Percentiles rank a stretch among this genome's conserved stretches.
Conservation (phyloP, 2,888 invertebrate genomes). For the Epistrophe grossulariae region DNA sequence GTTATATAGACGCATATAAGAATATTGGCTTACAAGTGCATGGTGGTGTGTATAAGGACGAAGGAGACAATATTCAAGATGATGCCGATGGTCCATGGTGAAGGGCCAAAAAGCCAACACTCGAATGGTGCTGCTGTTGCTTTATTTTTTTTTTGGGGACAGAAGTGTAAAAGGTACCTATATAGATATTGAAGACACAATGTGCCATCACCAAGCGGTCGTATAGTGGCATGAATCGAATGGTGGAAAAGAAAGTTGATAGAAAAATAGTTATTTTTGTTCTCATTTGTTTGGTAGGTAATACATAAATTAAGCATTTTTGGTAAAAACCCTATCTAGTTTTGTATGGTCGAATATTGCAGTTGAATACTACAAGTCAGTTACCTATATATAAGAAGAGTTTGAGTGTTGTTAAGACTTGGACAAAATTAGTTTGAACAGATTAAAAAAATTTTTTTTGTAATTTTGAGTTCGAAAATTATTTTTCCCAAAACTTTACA, state of each 20-base stretch:
- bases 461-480: too few relatives aligned
- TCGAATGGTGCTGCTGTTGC: conserved; percentile 16
- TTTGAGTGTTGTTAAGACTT: too few relatives aligned
- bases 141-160: conserved; percentile 5
- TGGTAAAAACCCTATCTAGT: not conserved
- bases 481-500: too few relatives aligned
- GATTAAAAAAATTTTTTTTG: too few relatives aligned
- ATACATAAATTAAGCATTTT: not conserved
- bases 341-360: too few relatives aligned
- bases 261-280: conserved; percentile 5
- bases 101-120: conserved; percentile 16
- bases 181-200: not conserved
- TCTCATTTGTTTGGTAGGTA: not conserved
- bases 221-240: not conserved
- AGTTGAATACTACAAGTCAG: too few relatives aligned
- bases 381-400: too few relatives aligned
- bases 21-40: conserved; percentile 19
- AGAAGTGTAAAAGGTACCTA: not conserved
- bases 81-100: conserved; percentile 16
- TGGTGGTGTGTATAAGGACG: not conserved
- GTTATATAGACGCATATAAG: conserved; percentile 16
- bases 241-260: not conserved
- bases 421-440: too few relatives aligned
- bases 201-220: not conserved
- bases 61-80: not conserved